Conservation (phyloP, 2,888 invertebrate genomes). For the Falcaria lacertinaria region DNA sequence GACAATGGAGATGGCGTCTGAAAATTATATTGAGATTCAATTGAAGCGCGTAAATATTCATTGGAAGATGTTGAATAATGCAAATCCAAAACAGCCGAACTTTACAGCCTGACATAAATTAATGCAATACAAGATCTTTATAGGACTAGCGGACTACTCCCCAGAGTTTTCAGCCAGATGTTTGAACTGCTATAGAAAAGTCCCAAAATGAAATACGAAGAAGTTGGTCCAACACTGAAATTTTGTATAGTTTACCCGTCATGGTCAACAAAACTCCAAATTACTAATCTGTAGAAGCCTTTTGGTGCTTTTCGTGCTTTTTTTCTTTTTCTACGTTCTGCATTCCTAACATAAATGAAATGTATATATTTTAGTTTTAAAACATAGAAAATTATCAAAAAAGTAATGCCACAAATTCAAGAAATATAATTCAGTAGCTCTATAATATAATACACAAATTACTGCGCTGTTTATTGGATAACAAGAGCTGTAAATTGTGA, state of each 20-base stretch:
- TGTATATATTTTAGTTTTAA: no score
- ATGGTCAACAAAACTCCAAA: no score
- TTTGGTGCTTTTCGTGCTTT: no score
- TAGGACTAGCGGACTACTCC: constrained; percentile 3
- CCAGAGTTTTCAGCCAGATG: constrained; percentile 5
- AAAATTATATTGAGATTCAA: constrained; percentile 41
- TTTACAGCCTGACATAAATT: constrained; percentile 26
- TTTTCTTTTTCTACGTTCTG: no score
- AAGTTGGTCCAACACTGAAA: no score
- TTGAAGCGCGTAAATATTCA: constrained; percentile 45
- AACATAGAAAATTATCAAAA: no score
- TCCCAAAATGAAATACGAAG: no score
- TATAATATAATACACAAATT: background rate
- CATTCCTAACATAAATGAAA: no score
- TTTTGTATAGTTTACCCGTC: no score
- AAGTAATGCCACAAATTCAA: no score
- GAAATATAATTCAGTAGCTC: no score
- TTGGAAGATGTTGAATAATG: constrained; percentile 42
- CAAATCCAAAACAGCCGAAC: constrained; percentile 39
- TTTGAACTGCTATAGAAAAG: background rate
- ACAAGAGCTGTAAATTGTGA: constrained; percentile 13
- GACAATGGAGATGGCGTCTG: constrained; percentile 6
- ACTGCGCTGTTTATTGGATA: constrained; percentile 3
- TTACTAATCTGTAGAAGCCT: no score
- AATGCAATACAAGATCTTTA: constrained; percentile 34